These are phyloP conservation scores for Chrysoperla carnea DNA, from an alignment of 1,140 invertebrate genomes.

Conservation along the genomic window DNA sequence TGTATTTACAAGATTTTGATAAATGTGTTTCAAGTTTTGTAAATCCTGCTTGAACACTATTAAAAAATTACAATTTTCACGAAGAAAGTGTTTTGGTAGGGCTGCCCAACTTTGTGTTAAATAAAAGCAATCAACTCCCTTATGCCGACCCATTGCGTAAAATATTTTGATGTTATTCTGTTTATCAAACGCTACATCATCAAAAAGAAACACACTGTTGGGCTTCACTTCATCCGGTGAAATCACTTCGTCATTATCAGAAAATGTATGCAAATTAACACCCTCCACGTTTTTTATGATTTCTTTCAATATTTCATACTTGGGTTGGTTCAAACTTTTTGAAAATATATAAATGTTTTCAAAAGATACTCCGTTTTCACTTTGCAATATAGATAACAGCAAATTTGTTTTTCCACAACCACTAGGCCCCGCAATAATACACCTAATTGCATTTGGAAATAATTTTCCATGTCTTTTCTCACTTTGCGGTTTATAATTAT, in stretches of 20 bases:
- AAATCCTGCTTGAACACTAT: slow-evolving; percentile 21
- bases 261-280: slow-evolving; percentile 3
- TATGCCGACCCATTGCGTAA: slow-evolving; percentile 18
- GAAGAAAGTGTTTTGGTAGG: slow-evolving; percentile 19
- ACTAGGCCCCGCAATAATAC: slow-evolving; percentile 1
- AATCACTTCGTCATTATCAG: slow-evolving; percentile 13
- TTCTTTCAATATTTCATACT: too few relatives aligned
- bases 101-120: slow-evolving; percentile 19
- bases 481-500: too few relatives aligned
- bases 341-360: slow-evolving; percentile 5
- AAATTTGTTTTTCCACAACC: slow-evolving; percentile 3
- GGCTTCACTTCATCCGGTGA: slow-evolving; percentile 8
- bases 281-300: too few relatives aligned
- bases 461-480: not conserved
- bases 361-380: slow-evolving; percentile 2
- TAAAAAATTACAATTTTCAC: slow-evolving; percentile 20
- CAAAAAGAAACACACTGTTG: slow-evolving; percentile 20
- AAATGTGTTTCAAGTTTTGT: slow-evolving; percentile 20
- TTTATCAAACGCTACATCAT: slow-evolving; percentile 13
- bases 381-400: not conserved
- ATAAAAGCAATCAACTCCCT: slow-evolving; percentile 16
- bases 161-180: slow-evolving; percentile 15
- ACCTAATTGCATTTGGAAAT: slow-evolving; percentile 1
- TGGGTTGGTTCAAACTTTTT: slow-evolving; percentile 1
- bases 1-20: slow-evolving; percentile 17